Conservation (phyloP, 2,797 vertebrate genomes). For the Onychomys torridus region DNA sequence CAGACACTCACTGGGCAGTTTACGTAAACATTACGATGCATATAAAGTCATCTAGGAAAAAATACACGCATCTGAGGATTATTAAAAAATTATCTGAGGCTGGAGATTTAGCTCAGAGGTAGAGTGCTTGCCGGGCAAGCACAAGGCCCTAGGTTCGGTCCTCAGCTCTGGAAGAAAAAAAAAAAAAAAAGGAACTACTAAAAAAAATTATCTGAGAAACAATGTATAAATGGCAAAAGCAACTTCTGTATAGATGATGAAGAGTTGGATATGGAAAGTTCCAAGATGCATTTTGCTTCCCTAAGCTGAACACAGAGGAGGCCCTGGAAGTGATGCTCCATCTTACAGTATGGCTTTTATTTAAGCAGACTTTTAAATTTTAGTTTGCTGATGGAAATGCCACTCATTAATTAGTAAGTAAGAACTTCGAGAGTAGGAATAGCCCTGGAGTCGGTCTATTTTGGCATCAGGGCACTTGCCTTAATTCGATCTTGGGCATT, state of each 20-base stretch:
- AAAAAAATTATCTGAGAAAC: background rate
- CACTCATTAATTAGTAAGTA: conserved; percentile 44
- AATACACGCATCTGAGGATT: background rate
- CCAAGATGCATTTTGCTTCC: conserved; percentile 49
- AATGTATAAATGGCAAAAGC: conserved; percentile 31
- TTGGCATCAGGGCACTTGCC: background rate
- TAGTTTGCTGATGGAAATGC: background rate
- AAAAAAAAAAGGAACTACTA: no score
- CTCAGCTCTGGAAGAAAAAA: no score
- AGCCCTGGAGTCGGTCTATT: background rate
- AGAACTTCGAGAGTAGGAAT: background rate
- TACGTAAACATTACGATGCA: conserved; percentile 1
- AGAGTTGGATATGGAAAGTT: conserved; percentile 36
- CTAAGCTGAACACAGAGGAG: background rate
- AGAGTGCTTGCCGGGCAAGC: no score
- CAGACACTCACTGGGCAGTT: conserved; percentile 47
- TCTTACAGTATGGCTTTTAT: background rate
- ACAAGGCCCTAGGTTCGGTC: no score
- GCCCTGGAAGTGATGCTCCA: background rate
- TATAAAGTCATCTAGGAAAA: conserved; percentile 47
- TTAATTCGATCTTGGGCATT: conserved; percentile 47
- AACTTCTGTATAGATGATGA: conserved; percentile 15
- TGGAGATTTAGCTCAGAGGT: no score
- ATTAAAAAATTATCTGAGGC: background rate
- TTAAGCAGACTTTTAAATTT: background rate